These are phyloP conservation scores for Phoxinus phoxinus DNA, from an alignment of 2,113 vertebrate genomes.

Conservation along the genomic window DNA sequence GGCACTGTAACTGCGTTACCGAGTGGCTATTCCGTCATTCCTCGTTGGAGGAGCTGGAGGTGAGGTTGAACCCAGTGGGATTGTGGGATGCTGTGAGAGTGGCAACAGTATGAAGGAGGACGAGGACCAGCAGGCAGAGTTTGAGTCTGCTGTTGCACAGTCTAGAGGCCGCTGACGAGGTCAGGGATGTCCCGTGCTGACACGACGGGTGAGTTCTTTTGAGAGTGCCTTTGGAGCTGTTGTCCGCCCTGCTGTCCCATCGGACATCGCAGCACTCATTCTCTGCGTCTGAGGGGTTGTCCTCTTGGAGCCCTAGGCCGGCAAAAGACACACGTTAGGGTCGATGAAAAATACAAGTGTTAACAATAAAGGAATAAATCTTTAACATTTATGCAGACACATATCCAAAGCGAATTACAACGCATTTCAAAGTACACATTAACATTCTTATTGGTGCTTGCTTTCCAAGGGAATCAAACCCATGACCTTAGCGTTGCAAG, in stretches of 20 bases:
- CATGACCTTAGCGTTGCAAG: too few relatives aligned
- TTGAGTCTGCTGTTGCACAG: constrained; percentile 95
- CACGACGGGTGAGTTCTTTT: constrained; percentile 89
- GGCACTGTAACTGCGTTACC: background rate
- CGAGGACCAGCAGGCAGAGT: constrained; percentile 94
- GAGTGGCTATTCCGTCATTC: constrained; percentile 78
- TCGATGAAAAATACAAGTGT: background rate
- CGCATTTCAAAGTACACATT: too few relatives aligned
- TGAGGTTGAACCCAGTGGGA: constrained; percentile 86
- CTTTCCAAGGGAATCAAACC: too few relatives aligned
- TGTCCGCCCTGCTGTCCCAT: constrained; percentile 85
- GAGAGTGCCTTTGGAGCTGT: constrained; percentile 82
- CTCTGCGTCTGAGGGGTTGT: constrained; percentile 87
- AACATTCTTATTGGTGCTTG: too few relatives aligned
- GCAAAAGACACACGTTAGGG: constrained; percentile 34
- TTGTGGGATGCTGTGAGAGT: constrained; percentile 93
- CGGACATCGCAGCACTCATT: constrained; percentile 97
- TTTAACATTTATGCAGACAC: too few relatives aligned
- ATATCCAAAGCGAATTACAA: too few relatives aligned
- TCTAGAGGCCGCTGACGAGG: constrained; percentile 91
- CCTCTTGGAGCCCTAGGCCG: constrained; percentile 89
- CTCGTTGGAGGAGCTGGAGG: constrained; percentile 85
- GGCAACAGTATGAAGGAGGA: constrained; percentile 96
- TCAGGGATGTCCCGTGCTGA: constrained; percentile 88
- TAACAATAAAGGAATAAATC: background rate